Percentiles rank a stretch among this genome's conserved stretches.
phyloP scores from a whole-genome alignment of 2,113 vertebrate species.

The Alethe castanea region DNA sequence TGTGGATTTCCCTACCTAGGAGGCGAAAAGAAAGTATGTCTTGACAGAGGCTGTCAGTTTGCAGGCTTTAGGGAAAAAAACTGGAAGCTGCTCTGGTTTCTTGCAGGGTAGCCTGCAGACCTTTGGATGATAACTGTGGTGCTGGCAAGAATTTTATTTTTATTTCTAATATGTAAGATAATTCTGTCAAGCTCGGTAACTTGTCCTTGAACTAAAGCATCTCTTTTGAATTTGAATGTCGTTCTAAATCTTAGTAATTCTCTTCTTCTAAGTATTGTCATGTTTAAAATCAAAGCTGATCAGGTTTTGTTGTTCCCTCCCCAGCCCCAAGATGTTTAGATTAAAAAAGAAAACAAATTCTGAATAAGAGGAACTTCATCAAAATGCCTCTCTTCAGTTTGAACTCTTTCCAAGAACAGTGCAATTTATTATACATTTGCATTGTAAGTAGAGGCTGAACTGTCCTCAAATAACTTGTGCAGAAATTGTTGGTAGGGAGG shows the following conservation, averaged over 20 bases:
- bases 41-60: not conserved
- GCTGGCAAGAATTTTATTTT: not conserved
- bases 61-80: not conserved
- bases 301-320: not conserved
- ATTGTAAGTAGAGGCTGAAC: conserved; percentile 1
- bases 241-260: not conserved
- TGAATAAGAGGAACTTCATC: not conserved
- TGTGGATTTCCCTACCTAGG: not conserved
- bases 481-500: not conserved
- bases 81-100: not conserved
- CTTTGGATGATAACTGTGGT: not conserved
- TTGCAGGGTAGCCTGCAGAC: not conserved
- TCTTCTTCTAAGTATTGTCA: not conserved
- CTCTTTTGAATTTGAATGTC: not conserved
- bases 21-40: not conserved
- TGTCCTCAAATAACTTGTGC: conserved; percentile 39
- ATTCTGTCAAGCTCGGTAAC: not conserved
- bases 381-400: not conserved
- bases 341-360: not conserved
- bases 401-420: conserved; percentile 32
- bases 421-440: conserved; percentile 15
- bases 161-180: not conserved
- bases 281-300: not conserved
- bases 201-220: not conserved
- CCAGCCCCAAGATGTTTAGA: not conserved